Evolutionary conservation across 2,113 vertebrate genomes (phyloP).

Genomic region (Cygnus buccinator): DNA sequence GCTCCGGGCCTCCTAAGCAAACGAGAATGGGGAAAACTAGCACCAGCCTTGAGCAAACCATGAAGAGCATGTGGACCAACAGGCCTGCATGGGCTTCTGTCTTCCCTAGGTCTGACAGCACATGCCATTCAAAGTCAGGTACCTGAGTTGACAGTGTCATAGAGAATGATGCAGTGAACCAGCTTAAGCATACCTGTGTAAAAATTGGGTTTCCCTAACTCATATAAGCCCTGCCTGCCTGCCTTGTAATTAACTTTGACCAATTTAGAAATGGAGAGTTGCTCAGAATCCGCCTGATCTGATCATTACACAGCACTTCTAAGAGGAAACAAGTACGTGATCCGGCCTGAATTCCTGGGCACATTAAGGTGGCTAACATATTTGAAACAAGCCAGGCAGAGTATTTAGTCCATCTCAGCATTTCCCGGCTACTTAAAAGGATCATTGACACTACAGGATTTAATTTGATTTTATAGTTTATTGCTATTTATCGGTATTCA

Average conservation of each 20-base stretch:
- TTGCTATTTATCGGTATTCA: conserved; percentile 4
- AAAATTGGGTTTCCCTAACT: background rate
- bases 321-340: background rate
- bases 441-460: background rate
- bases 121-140: background rate
- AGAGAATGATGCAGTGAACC: background rate
- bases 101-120: background rate
- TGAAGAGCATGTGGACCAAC: background rate
- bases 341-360: background rate
- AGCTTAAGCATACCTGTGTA: background rate
- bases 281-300: background rate
- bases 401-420: background rate
- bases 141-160: background rate
- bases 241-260: background rate
- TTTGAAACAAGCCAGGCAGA: background rate
- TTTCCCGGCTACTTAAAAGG: background rate
- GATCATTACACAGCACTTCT: background rate
- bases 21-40: background rate
- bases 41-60: background rate
- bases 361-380: background rate
- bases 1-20: background rate
- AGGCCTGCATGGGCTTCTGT: background rate
- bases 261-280: background rate
- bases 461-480: conserved; percentile 41
- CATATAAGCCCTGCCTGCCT: background rate